Evolutionary conservation across 1,140 invertebrate genomes (phyloP), one percentile per base, ranked within the genome.

Genomic region (Drosophila sulfurigaster): DNA sequence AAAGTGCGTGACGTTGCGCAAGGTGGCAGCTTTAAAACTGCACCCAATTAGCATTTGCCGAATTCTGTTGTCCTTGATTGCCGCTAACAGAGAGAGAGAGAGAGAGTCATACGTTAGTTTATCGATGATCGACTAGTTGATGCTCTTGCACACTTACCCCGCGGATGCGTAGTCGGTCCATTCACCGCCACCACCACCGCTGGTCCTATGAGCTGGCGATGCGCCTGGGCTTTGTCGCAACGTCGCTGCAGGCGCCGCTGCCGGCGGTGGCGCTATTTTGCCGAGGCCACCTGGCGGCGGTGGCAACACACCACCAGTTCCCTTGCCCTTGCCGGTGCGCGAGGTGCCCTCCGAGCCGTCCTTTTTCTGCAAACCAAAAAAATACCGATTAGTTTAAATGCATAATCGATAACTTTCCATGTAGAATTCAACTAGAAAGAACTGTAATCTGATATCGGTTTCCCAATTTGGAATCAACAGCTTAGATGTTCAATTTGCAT

Each of bases 121-220:
- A 2, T 15, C n/a, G 15, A 41, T 20, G 41, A 38, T 32, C 13
- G 30, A 15, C 51, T 7, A n/a, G 28, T 8, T 28, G 3, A 8
- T 32, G 20, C 20, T 25, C n/a, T 20, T 30, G 43, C 38, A 11
- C 7, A 43, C 79, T 75, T 81, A 95, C 94, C 94, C 94, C 51
- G 95, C 95, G 77, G 95, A 95, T 77, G 96, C 95, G 91, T 96
- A 97, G 86, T 97, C 96, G 30, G 96, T 96, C 96, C 96, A 97
- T 75, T 95, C 94, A 7, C 93, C 93, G 43, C 93, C 76, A 41
- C 94, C 93, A 49, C 67, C 63, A 78, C 92, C 87, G 66, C 94
- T 93, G 48, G 94, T 93, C 74, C 94, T 95, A 82, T 96, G 96
- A 51, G 95, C 95, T 13, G 96, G 95, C 38, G 96, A 96, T 0